phyloP scores from a whole-genome alignment of 2,797 vertebrate species.

The Denticeps clupeoides region DNA sequence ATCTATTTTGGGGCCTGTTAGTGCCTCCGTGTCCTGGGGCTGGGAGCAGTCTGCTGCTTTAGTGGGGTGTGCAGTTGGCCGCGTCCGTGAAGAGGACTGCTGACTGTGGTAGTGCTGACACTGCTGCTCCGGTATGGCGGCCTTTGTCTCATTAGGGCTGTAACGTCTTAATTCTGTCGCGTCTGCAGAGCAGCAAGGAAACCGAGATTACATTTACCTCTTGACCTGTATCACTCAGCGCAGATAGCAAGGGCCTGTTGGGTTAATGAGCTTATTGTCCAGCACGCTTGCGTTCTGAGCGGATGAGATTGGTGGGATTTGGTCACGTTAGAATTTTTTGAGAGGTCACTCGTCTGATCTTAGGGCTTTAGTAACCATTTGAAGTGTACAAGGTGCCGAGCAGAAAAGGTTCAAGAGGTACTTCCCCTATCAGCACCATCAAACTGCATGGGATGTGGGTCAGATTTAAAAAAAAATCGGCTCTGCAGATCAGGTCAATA shows the following conservation, averaged over 20 bases:
- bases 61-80: not conserved
- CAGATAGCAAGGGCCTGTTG: conserved; percentile 8
- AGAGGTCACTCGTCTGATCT: too few species aligned
- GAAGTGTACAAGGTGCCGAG: too few species aligned
- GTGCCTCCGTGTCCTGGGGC: not conserved
- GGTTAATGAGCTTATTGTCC: conserved; percentile 17
- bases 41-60: not conserved
- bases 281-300: not conserved
- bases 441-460: too few species aligned
- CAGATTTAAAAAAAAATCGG: too few species aligned
- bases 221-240: conserved; percentile 17
- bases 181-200: conserved; percentile 13
- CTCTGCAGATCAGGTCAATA: too few species aligned
- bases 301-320: too few species aligned
- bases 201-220: conserved; percentile 11
- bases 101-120: conserved; percentile 17
- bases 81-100: conserved; percentile 4
- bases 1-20: not conserved
- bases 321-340: too few species aligned
- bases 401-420: too few species aligned
- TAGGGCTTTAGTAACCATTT: too few species aligned
- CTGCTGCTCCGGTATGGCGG: not conserved
- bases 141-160: conserved; percentile 21
- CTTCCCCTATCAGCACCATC: too few species aligned
- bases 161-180: conserved; percentile 23